These are phyloP conservation scores for Anoplius nigerrimus DNA, from an alignment of 2,888 invertebrate genomes.

Conservation along the genomic window DNA sequence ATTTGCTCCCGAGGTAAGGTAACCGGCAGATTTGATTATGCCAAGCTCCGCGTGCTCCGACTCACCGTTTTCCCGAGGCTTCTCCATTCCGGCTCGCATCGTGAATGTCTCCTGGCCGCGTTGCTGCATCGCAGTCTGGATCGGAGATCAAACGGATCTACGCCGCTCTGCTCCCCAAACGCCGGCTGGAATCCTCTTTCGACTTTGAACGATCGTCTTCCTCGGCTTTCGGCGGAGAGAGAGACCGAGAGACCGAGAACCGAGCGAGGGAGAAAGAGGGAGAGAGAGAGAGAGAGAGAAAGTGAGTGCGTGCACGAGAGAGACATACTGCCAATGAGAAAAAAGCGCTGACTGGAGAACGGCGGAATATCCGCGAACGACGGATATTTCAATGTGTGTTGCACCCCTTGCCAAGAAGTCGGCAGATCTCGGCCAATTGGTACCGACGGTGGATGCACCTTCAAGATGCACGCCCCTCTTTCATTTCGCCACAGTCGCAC, in stretches of 20 bases:
- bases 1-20: conserved; percentile 18
- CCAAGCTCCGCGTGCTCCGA: conserved; percentile 26
- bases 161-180: background rate
- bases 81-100: conserved; percentile 26
- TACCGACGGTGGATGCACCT: too few relatives aligned
- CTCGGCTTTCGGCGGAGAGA: background rate
- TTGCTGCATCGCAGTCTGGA: conserved; percentile 8
- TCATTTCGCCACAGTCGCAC: too few relatives aligned
- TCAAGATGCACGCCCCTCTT: too few relatives aligned
- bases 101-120: conserved; percentile 12
- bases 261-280: background rate
- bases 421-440: too few relatives aligned
- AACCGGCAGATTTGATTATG: conserved; percentile 41
- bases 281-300: too few relatives aligned
- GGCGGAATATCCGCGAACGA: too few relatives aligned
- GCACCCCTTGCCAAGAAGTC: too few relatives aligned
- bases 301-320: background rate
- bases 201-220: conserved; percentile 23
- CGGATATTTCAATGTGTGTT: too few relatives aligned
- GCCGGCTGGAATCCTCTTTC: conserved; percentile 15
- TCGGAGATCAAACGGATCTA: conserved; percentile 34
- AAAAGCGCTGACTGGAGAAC: too few relatives aligned
- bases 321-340: background rate
- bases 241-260: too few relatives aligned
- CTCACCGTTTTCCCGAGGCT: conserved; percentile 33